Evolutionary conservation across 2,888 invertebrate genomes (phyloP).

Genomic region (Agrypnus murinus): DNA sequence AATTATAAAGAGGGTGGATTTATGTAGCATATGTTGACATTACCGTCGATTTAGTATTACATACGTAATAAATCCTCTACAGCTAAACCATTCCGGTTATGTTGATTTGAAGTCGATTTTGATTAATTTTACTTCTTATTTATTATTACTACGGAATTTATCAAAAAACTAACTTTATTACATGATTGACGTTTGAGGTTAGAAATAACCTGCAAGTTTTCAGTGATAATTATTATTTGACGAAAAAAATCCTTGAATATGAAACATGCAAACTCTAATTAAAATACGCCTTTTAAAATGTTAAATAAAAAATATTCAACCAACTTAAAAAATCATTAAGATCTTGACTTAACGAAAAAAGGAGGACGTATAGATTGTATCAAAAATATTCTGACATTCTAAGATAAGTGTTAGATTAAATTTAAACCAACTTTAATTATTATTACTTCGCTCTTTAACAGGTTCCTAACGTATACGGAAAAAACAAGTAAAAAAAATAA

Average conservation of each 20-base stretch:
- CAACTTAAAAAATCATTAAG: constrained; percentile 6
- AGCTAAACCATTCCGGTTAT: constrained; percentile 29
- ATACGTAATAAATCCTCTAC: constrained; percentile 43
- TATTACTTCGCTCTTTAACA: not conserved
- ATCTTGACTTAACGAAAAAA: not conserved
- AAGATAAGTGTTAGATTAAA: constrained; percentile 8
- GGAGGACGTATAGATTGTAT: constrained; percentile 9
- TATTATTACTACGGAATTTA: not conserved
- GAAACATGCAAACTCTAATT: constrained; percentile 33
- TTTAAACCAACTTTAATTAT: constrained; percentile 5
- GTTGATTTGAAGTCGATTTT: constrained; percentile 22
- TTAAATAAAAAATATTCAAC: constrained; percentile 13
- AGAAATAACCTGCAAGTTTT: constrained; percentile 32
- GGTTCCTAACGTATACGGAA: not conserved
- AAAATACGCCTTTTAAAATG: constrained; percentile 30
- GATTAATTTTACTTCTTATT: constrained; percentile 34
- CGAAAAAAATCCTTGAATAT: constrained; percentile 24
- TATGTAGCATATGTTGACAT: constrained; percentile 51
- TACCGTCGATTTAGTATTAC: constrained; percentile 52
- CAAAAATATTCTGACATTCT: not conserved
- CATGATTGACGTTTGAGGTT: constrained; percentile 39
- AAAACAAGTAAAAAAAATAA: constrained; percentile 2
- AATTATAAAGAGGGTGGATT: constrained; percentile 56
- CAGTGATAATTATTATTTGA: constrained; percentile 27
- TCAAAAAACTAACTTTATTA: constrained; percentile 10